Percentiles rank a stretch among this genome's conserved stretches.
These are phyloP conservation scores for Pontoporia blainvillei DNA, from an alignment of 2,113 vertebrate genomes.

Conservation along the genomic window DNA sequence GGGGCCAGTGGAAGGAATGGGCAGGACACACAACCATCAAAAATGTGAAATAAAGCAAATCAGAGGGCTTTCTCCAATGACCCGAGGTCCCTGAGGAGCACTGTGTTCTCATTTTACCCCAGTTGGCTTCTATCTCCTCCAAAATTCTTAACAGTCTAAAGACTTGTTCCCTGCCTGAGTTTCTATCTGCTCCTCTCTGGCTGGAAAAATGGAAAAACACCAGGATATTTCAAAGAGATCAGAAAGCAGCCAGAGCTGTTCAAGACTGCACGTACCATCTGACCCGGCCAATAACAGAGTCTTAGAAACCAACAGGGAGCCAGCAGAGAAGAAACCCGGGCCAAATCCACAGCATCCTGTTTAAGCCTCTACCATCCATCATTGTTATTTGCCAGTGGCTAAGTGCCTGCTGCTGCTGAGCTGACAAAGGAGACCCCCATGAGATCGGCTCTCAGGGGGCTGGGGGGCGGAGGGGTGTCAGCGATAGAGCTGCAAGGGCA, in stretches of 20 bases:
- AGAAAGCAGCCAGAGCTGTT: constrained; percentile 27
- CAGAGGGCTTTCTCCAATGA: not conserved
- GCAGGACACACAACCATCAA: not conserved
- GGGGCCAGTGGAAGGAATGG: not conserved
- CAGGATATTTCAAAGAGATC: constrained; percentile 46
- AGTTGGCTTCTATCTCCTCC: not conserved
- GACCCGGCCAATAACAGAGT: not conserved
- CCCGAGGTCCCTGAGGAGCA: not conserved
- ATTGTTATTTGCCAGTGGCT: not conserved
- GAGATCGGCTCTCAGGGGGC: not conserved
- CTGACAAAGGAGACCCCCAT: not conserved
- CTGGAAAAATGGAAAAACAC: constrained; percentile 67
- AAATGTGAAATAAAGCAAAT: constrained; percentile 28
- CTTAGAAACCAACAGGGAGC: constrained; percentile 35
- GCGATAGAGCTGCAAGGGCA: not conserved
- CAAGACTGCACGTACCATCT: not conserved
- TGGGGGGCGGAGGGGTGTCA: not conserved
- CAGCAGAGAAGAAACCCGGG: not conserved
- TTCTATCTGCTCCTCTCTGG: constrained; percentile 27
- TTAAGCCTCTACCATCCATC: not conserved
- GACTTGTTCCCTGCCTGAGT: not conserved
- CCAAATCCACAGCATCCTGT: constrained; percentile 43
- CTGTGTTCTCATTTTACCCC: not conserved
- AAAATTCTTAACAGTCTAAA: not conserved
- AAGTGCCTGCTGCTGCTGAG: not conserved